Base-by-base conservation (phyloP, 2,113 vertebrate genomes). In the Trochalopteron elliotii region DNA sequence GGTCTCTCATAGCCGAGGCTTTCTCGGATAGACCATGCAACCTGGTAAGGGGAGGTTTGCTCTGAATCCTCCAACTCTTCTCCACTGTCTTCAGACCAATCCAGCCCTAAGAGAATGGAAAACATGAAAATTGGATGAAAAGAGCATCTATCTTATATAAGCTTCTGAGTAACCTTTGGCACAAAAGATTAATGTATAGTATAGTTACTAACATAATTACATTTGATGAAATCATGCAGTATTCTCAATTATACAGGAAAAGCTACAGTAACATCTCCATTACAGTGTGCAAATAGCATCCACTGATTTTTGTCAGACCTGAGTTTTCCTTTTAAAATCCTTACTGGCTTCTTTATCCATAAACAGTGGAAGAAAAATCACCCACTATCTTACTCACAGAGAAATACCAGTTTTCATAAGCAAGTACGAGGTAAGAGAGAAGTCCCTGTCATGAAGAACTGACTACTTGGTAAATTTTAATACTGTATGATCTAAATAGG, bases 71-170 rank as follows among this genome's bases (percentile, higher is more conserved):
- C 99, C 78, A 98, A 97, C 45, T 99, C 99, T 88, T 99, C 99
- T 90, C 98, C 98, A 82, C 99, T 99, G 96, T 99, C 99, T 97
- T 99, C 99, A 87, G 99, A 99, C 99, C 99, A 99, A 97, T 99
- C 99, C 98, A 99, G 96, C 72, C 99, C 99, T 99, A 96, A 39
- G 11, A 53, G 42, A 93, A 68, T 52, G 67, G 78, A 83, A 95
- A 97, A 94, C 21, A 50, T 15, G 10, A 68, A 90, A 86, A 12
- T 5, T 75, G 57, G 28, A 76, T 93, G 68, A 94, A 89, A 75
- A 85, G 50, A 40, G 3, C 35, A 84, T 31, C 18, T 24, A 35
- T 28, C 39, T 84, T 28, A 68, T 20, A 22, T 5, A 76, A 47
- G 45, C 40, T n/a, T 76, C 74, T 64, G 47, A 83, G 57, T n/a